Evolutionary conservation across 2,797 vertebrate genomes (phyloP), one percentile per base, ranked within the genome.

Genomic region (Sphaeramia orbicularis): DNA sequence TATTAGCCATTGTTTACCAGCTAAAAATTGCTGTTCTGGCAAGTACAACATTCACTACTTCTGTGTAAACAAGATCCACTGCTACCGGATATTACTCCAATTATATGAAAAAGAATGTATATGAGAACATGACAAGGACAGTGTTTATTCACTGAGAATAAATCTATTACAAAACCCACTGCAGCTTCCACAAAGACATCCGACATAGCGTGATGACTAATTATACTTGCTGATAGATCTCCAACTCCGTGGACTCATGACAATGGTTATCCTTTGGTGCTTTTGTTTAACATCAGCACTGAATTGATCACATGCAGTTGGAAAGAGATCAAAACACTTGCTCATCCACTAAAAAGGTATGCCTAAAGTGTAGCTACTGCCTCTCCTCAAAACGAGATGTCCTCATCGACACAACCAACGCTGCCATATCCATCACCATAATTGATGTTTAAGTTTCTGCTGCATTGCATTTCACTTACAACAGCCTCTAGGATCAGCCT

Each of bases 401-500:
- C 65, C 61, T 76, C 64, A 71, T 68, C 40, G 47, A 78, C 59
- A 66, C 68, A 51, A 71, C 53, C 63, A 30, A 48, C 16, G 6
- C 48, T 50, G 55, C 61, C 65, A 67, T 65, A 76, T 76, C 71
- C 63, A 78, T 75, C 60, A 72, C 51, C 40, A 64, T 76, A 87
- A 83, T 79, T 87, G 84, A 89, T 82, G 73, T 74, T 74, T 60
- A 74, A 62, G 56, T 82, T 87, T 85, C 72, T 86, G 79, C 85
- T 76, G 71, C 71, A 79, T 53, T 84, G 79, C 83, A 78, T 80
- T 81, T 83, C 76, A 81, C 77, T 84, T 75, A 78, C 52, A 69
- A 64, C 76, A 76, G 59, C 30, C 49, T 14, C 18, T 76, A 79
- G 72, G 68, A 84, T 79, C 59, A 53, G 60, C 64, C 62, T 55